These are phyloP conservation scores for Pogonomyrmex barbatus DNA, from an alignment of 1,140 invertebrate genomes.

Conservation along the genomic window DNA sequence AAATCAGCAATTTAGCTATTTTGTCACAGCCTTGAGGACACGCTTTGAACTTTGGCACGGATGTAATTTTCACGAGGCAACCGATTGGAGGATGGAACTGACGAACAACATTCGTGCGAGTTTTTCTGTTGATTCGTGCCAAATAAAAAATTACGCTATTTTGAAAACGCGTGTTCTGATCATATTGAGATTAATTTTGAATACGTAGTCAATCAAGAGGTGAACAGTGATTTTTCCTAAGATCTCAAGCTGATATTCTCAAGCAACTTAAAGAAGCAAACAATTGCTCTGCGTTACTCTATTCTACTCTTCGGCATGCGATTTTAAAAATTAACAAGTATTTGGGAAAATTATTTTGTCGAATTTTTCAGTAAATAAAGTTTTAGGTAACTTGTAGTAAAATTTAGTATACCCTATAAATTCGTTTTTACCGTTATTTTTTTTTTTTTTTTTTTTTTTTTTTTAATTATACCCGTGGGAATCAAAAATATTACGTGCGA, in stretches of 20 bases:
- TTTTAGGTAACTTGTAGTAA: neutral
- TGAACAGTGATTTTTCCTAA: neutral
- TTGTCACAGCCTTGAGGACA: conserved; percentile 75
- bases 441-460: neutral
- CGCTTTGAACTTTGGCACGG: conserved; percentile 80
- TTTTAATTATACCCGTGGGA: neutral
- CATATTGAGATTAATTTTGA: neutral
- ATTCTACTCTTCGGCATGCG: neutral
- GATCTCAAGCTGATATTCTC: neutral
- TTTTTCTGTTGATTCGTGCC: neutral
- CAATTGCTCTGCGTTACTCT: neutral
- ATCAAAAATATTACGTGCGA: conserved; percentile 4
- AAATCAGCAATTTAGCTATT: conserved; percentile 77
- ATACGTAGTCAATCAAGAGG: neutral
- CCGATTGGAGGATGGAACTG: conserved; percentile 64
- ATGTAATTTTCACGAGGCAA: conserved; percentile 78
- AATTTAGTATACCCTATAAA: neutral
- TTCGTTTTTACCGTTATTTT: neutral
- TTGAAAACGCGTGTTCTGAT: neutral
- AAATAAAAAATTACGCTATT: neutral
- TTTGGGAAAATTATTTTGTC: neutral
- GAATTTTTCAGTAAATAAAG: neutral
- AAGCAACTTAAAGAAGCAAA: neutral
- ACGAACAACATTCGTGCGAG: conserved; percentile 58
- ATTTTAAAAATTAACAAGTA: neutral